These are phyloP conservation scores for Alcedo quadribrachys DNA, from an alignment of 2,797 vertebrate species.

Conservation along the genomic window DNA sequence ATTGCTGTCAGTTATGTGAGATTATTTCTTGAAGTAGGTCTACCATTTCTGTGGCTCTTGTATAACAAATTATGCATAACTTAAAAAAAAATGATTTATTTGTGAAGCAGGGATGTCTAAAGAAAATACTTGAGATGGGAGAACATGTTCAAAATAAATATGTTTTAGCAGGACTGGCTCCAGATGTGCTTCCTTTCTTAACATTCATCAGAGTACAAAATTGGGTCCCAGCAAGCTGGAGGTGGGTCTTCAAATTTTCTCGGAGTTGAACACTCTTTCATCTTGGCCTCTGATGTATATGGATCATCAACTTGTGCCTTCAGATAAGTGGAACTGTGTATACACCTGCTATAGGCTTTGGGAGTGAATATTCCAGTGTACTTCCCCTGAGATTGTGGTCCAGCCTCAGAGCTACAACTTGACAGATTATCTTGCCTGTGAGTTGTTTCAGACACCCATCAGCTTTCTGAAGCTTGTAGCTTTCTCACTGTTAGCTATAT, in stretches of 20 bases:
- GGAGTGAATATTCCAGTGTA: background rate
- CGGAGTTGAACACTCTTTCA: background rate
- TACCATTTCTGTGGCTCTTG: background rate
- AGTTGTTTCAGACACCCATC: background rate
- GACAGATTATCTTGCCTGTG: background rate
- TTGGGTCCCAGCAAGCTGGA: background rate
- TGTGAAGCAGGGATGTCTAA: background rate
- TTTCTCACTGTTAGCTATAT: background rate
- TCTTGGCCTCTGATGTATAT: background rate
- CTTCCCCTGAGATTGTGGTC: background rate
- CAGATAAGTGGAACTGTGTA: background rate
- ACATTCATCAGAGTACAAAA: fast-evolving
- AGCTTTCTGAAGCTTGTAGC: background rate
- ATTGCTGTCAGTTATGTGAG: background rate
- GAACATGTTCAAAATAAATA: slow-evolving; percentile 11
- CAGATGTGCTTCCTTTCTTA: background rate
- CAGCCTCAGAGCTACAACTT: background rate
- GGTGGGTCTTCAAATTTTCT: background rate
- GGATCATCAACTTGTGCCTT: background rate
- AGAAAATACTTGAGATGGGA: background rate
- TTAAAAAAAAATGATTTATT: background rate
- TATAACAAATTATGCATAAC: background rate
- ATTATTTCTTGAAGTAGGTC: background rate
- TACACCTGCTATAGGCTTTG: background rate
- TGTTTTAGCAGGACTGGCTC: background rate